A percentile compares a stretch with the other conserved stretches of the same genome.
phyloP scores from a whole-genome alignment of 2,888 invertebrate species.

The Idaea aversata region DNA sequence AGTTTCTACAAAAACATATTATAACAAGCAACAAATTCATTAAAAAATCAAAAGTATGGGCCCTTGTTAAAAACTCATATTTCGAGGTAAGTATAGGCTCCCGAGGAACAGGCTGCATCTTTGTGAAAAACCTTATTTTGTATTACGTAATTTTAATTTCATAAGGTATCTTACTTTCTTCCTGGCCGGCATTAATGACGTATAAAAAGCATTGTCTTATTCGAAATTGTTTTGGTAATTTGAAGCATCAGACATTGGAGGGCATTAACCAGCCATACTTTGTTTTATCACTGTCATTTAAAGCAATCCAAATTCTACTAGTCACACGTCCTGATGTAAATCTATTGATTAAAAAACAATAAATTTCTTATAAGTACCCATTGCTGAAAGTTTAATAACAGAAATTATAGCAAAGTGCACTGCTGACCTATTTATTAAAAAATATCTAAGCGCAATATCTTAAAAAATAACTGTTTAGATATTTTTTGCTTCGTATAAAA shows the following conservation, averaged over 20 bases:
- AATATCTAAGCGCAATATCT: slow-evolving; percentile 56
- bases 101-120: slow-evolving; percentile 33
- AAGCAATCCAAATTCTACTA: slow-evolving; percentile 28
- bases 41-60: slow-evolving; percentile 28
- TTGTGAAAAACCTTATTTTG: slow-evolving; percentile 36
- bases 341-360: slow-evolving; percentile 71
- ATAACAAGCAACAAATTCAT: slow-evolving; percentile 36
- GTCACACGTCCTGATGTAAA: slow-evolving; percentile 40
- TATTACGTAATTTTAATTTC: slow-evolving; percentile 36
- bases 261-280: background rate
- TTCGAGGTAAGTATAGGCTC: slow-evolving; percentile 56
- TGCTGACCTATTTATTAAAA: slow-evolving; percentile 75
- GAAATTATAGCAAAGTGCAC: slow-evolving; percentile 45
- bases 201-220: slow-evolving; percentile 25
- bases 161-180: slow-evolving; percentile 35
- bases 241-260: background rate
- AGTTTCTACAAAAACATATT: slow-evolving; percentile 28
- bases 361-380: slow-evolving; percentile 56
- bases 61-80: slow-evolving; percentile 62
- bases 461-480: slow-evolving; percentile 57
- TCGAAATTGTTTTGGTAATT: slow-evolving; percentile 8
- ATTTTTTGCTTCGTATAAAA: slow-evolving; percentile 54
- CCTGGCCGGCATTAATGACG: slow-evolving; percentile 35
- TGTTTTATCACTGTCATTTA: slow-evolving; percentile 37
- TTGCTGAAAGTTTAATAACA: slow-evolving; percentile 69